phyloP scores from a whole-genome alignment of 2,888 invertebrate species.

The Eupeodes luniger region DNA sequence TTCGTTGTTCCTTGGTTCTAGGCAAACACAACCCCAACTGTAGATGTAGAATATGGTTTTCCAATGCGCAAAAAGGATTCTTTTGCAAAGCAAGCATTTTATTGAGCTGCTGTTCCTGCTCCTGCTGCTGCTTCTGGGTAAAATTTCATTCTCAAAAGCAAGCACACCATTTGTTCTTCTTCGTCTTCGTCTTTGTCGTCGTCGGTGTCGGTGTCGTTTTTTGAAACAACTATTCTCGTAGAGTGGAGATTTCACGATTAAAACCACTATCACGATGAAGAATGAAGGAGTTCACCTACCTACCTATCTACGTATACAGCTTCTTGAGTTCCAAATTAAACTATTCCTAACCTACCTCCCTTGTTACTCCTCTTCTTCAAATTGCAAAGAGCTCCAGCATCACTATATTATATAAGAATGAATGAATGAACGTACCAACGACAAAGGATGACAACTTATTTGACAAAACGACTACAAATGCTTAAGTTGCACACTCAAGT shows the following conservation, averaged over 20 bases:
- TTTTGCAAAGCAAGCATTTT: conserved; percentile 59
- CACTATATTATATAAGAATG: background rate
- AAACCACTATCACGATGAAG: conserved; percentile 60
- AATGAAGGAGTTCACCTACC: conserved; percentile 11
- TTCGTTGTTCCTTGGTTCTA: conserved; percentile 33
- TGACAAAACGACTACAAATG: conserved; percentile 43
- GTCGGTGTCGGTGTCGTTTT: background rate
- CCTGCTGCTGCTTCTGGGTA: conserved; percentile 22
- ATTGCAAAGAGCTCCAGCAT: conserved; percentile 8
- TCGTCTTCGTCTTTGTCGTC: background rate
- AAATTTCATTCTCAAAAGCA: conserved; percentile 53
- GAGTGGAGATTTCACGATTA: conserved; percentile 64
- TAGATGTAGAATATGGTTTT: conserved; percentile 26
- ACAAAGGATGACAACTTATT: conserved; percentile 57
- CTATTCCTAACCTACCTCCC: background rate
- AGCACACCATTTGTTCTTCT: conserved; percentile 38
- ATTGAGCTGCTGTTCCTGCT: conserved; percentile 56
- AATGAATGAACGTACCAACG: background rate
- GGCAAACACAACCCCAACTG: conserved; percentile 27
- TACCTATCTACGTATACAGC: background rate
- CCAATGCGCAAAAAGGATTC: conserved; percentile 56
- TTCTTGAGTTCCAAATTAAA: conserved; percentile 8
- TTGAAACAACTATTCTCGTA: conserved; percentile 35
- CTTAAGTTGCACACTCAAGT: conserved; percentile 55
- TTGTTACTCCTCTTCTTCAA: background rate